Percentiles rank a stretch among this genome's conserved stretches.
phyloP scores from a whole-genome alignment of 2,888 invertebrate species.

The Eurois occulta region DNA sequence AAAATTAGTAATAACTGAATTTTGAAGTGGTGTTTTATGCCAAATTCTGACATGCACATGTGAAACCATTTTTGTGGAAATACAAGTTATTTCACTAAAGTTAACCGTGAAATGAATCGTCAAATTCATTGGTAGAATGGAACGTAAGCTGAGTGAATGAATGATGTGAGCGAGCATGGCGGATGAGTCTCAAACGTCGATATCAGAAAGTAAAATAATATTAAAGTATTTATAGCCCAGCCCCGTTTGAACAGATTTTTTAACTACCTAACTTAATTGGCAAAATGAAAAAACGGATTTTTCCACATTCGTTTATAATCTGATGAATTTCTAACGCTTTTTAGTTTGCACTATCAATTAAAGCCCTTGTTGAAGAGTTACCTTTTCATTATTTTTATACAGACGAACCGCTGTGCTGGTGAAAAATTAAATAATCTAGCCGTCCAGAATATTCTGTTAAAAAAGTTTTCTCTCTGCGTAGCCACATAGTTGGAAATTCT shows the following conservation, averaged over 20 bases:
- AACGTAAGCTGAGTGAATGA: no score
- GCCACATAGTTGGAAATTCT: neutral
- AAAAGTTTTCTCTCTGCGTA: neutral
- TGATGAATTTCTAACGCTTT: neutral
- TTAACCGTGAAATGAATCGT: no score
- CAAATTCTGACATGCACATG: neutral
- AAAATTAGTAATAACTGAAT: neutral
- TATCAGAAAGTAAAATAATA: no score
- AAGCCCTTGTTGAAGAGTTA: neutral
- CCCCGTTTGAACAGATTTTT: neutral
- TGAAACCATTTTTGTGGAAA: no score
- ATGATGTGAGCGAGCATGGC: no score
- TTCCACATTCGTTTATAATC: neutral
- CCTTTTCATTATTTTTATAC: slow-evolving; percentile 6
- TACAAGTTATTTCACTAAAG: no score
- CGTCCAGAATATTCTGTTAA: neutral
- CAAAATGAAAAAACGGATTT: neutral
- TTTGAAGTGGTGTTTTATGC: neutral
- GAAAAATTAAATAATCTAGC: slow-evolving; percentile 2
- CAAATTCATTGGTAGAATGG: no score
- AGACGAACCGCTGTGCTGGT: no score
- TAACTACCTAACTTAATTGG: neutral
- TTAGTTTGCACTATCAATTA: slow-evolving; percentile 15
- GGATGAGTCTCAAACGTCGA: no score
- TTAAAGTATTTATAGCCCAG: neutral